Conservation (phyloP, 2,888 invertebrate genomes). For the Tachystola acroxantha region DNA sequence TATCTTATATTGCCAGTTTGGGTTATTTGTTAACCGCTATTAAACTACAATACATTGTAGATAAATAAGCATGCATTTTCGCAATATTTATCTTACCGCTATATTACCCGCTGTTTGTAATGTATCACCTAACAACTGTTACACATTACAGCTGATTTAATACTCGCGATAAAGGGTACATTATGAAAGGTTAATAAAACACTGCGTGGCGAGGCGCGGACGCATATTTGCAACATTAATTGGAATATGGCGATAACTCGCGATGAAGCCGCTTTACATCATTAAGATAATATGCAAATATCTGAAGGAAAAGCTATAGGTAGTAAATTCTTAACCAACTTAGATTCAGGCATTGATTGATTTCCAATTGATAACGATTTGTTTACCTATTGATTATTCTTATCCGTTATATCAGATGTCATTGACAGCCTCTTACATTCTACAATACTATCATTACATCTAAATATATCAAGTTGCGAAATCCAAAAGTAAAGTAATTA, state of each 20-base stretch:
- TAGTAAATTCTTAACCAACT: conserved; percentile 39
- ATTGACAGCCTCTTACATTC: no score
- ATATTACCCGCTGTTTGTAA: not conserved
- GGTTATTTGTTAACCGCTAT: no score
- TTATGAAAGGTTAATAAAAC: conserved; percentile 57
- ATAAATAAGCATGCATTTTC: not conserved
- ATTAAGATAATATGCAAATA: conserved; percentile 68
- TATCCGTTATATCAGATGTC: no score
- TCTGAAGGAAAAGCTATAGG: conserved; percentile 36
- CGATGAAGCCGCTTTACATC: conserved; percentile 54
- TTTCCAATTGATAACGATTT: conserved; percentile 43
- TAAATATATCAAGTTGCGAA: no score
- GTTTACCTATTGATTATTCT: no score
- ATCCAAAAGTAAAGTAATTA: no score
- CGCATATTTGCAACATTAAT: conserved; percentile 65
- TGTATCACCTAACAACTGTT: conserved; percentile 35
- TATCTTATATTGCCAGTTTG: no score
- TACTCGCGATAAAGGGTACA: conserved; percentile 43
- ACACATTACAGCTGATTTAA: conserved; percentile 54
- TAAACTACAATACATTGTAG: no score
- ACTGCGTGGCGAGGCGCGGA: conserved; percentile 31
- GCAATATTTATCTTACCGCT: not conserved
- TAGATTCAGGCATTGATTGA: conserved; percentile 48
- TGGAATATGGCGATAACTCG: conserved; percentile 64
- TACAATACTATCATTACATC: no score